phyloP scores from a whole-genome alignment of 2,797 vertebrate genomes.

The Macropus fuliginosus region DNA sequence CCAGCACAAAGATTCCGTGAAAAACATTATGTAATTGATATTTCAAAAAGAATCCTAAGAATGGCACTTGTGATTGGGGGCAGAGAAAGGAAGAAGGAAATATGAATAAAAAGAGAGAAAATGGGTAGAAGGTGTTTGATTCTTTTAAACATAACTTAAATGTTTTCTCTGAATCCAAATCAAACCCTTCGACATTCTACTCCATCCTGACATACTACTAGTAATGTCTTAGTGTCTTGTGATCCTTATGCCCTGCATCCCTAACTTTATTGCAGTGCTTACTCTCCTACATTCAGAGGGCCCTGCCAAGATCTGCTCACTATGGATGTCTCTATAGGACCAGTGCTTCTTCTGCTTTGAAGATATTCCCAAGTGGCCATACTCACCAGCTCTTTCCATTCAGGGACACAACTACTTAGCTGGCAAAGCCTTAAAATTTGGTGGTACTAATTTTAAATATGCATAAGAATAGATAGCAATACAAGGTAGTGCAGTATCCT shows the following conservation, averaged over 20 bases:
- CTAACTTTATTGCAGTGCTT: background rate
- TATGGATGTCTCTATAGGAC: background rate
- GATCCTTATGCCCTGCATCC: background rate
- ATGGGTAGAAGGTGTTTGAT: background rate
- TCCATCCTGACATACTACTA: background rate
- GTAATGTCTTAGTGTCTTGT: accelerated
- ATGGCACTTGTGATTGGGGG: background rate
- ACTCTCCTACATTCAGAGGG: background rate
- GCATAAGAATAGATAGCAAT: background rate
- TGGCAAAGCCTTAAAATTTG: background rate
- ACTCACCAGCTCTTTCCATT: background rate
- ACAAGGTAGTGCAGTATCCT: background rate
- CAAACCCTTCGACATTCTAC: background rate
- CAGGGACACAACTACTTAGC: background rate
- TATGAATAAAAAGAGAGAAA: conserved; percentile 5
- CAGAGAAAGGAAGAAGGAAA: background rate
- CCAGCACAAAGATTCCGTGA: background rate
- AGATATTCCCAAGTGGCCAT: background rate
- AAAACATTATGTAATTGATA: background rate
- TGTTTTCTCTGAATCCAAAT: background rate
- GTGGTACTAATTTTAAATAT: background rate
- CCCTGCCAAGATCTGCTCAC: background rate
- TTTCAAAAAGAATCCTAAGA: background rate
- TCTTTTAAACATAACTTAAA: background rate
- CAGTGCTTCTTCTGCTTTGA: background rate